Base-by-base conservation (phyloP, 2,113 vertebrate species). In the Thymallus thymallus region DNA sequence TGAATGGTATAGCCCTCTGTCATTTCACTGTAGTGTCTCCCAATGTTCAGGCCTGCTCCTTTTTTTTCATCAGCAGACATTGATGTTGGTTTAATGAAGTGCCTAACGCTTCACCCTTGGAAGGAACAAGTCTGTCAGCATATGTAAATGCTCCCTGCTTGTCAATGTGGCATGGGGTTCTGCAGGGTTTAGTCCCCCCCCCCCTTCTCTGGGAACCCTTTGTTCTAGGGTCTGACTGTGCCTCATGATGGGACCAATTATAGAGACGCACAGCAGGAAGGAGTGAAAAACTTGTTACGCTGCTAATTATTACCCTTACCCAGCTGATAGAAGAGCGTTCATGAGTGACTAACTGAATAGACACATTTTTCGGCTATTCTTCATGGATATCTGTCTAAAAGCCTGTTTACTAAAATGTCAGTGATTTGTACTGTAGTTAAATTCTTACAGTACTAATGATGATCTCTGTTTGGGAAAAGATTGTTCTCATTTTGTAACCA, bases 51-150 rank as follows among this genome's bases (percentile, higher is more conserved):
- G 85, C 85, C 84, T 85, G 56, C 81, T 88, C 80, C 88, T 88
- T 79, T 67, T 85, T 88, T 89, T 88, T 86, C 84, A 90, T 90
- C 89, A 90, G 90, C 88, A 86, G 87, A 86, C 89, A 90, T 89
- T 91, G 88, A 91, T 91, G 88, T 88, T 83, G 85, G 88, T 92
- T 93, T 92, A 92, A 92, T 93, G 88, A 92, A 92, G 88, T 92
- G 88, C 81, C 86, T 77, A 72, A 74, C 83, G 81, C 88, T 88
- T 80, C 85, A 90, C 80, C 82, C 82, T 58, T 80, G 85, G 80
- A 88, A 75, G 89, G 90, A 87, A 87, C 85, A 85, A 86, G 88
- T 91, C 88, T 88, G 88, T 89, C 88, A 88, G 84, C 88, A 87
- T 90, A 91, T 92, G 91, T 89, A 90, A 92, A 93, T 91, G 87